Percentiles rank a stretch among this genome's conserved stretches.
Evolutionary conservation across 2,797 vertebrate genomes (phyloP).

Genomic region (Acipenser oxyrinchus): DNA sequence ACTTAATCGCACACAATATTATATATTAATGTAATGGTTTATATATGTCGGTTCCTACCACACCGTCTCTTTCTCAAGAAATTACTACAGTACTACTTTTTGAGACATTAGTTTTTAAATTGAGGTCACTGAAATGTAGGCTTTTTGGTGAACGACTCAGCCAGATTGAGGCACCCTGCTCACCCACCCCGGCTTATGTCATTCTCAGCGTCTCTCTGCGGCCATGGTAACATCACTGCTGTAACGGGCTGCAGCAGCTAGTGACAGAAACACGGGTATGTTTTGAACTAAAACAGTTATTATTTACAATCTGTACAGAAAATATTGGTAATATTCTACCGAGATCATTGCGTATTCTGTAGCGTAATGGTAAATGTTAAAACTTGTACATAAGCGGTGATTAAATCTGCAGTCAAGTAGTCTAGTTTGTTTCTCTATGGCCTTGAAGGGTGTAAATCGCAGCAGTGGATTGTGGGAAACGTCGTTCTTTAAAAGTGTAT

Average conservation of each 20-base stretch:
- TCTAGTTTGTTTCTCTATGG: conserved; percentile 36
- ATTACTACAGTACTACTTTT: too few species aligned
- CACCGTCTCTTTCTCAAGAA: too few species aligned
- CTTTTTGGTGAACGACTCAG: too few species aligned
- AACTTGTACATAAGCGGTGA: conserved; percentile 3
- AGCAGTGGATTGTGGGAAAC: conserved; percentile 18
- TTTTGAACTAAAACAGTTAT: conserved; percentile 30
- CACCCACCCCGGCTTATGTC: conserved; percentile 14
- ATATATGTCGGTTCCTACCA: too few species aligned
- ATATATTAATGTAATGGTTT: too few species aligned
- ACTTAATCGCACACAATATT: too few species aligned
- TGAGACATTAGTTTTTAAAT: too few species aligned
- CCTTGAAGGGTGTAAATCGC: conserved; percentile 29
- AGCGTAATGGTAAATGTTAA: not conserved
- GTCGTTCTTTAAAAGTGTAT: not conserved
- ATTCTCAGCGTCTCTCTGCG: conserved; percentile 55
- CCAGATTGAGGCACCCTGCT: too few species aligned
- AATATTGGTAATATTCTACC: not conserved
- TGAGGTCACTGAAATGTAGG: too few species aligned
- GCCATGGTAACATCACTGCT: conserved; percentile 60
- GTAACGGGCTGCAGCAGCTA: conserved; percentile 22
- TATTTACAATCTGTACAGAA: not conserved
- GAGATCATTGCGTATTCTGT: not conserved
- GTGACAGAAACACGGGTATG: conserved; percentile 20
- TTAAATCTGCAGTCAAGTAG: conserved; percentile 29